These are phyloP conservation scores for Chloroclysta siterata DNA, from an alignment of 2,888 invertebrate species.

Conservation along the genomic window DNA sequence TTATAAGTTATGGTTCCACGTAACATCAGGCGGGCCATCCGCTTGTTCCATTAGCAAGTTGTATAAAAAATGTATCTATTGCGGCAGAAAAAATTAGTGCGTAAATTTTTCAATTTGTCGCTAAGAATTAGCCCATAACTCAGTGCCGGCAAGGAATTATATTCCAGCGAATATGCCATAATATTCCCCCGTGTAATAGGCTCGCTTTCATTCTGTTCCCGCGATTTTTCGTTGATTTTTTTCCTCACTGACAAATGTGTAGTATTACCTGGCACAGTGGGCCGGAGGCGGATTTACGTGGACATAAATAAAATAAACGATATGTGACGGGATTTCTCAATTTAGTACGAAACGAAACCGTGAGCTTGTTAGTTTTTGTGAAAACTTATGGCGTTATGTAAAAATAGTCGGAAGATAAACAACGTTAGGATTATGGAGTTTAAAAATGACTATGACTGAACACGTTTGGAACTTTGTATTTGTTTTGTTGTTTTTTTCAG, in stretches of 20 bases:
- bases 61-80: too few species aligned
- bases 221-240: constrained; percentile 47
- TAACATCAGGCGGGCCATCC: too few species aligned
- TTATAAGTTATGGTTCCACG: too few species aligned
- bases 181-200: constrained; percentile 41
- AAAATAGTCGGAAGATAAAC: not conserved
- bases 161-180: constrained; percentile 10
- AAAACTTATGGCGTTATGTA: not conserved
- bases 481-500: too few species aligned
- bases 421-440: too few species aligned
- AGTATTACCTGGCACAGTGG: constrained; percentile 49
- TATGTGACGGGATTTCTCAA: not conserved
- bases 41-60: too few species aligned
- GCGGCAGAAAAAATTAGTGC: not conserved
- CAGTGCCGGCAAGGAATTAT: constrained; percentile 18
- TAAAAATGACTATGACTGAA: too few species aligned
- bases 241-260: constrained; percentile 51
- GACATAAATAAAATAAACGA: constrained; percentile 6
- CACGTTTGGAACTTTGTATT: too few species aligned
- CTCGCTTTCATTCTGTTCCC: constrained; percentile 44
- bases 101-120: constrained; percentile 22
- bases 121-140: constrained; percentile 22
- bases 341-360: not conserved
- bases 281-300: not conserved
- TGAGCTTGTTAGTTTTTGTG: not conserved